These are phyloP conservation scores for Vidua macroura DNA, from an alignment of 2,113 vertebrate species.

Conservation along the genomic window DNA sequence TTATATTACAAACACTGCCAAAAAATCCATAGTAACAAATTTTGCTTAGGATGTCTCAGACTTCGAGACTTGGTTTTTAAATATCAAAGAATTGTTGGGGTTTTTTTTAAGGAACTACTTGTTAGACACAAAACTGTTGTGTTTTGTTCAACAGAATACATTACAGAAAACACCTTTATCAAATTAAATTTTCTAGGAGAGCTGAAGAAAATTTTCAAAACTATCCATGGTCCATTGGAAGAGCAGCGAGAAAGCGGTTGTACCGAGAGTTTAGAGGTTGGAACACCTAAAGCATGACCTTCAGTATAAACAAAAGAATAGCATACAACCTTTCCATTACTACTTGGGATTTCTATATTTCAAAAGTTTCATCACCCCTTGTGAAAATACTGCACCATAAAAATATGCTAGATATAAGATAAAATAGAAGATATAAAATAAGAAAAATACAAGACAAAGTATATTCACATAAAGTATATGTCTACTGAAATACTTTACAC, in stretches of 20 bases:
- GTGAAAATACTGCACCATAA: background rate
- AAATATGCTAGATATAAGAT: background rate
- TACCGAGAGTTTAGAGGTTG: rapidly evolving
- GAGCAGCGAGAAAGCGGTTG: background rate
- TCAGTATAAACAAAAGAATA: background rate
- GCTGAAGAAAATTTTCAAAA: background rate
- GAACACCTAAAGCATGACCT: background rate
- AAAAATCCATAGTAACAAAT: background rate
- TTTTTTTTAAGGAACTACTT: background rate
- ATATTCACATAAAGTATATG: background rate
- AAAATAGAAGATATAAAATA: background rate
- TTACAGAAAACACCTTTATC: background rate
- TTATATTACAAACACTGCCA: background rate
- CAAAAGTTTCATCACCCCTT: background rate
- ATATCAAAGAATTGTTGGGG: background rate
- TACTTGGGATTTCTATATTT: background rate
- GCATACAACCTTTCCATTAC: background rate
- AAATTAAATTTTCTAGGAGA: background rate
- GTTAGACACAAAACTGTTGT: background rate
- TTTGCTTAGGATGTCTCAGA: background rate
- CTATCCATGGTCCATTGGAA: background rate
- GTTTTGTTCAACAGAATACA: background rate
- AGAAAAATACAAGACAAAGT: background rate
- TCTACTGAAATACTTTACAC: background rate
- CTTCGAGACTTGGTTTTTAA: background rate